phyloP scores from a whole-genome alignment of 1,140 invertebrate genomes.

The Adoxophyes honmai region DNA sequence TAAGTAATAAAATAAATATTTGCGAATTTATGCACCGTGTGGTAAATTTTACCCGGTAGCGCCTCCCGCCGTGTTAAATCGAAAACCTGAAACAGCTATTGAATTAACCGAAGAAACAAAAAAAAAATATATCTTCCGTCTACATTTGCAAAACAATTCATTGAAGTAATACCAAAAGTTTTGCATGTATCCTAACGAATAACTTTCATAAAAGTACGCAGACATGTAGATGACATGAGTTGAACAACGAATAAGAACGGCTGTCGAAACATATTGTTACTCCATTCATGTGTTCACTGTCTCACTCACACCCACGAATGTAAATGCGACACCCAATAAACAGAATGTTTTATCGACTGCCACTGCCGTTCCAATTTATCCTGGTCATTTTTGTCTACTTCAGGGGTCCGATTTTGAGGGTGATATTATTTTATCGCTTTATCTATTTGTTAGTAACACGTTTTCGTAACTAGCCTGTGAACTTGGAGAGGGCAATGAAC shows the following conservation, averaged over 20 bases:
- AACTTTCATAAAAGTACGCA: not conserved
- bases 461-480: not conserved
- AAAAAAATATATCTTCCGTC: no score
- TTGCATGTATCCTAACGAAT: no score
- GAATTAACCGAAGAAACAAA: no score
- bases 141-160: no score
- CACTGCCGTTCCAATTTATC: constrained; percentile 73
- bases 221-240: not conserved
- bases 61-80: no score
- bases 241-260: not conserved
- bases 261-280: constrained; percentile 41
- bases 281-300: constrained; percentile 57
- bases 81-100: no score
- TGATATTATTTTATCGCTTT: constrained; percentile 57
- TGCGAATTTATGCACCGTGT: no score
- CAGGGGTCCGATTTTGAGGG: constrained; percentile 70
- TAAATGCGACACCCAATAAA: constrained; percentile 77
- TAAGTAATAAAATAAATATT: no score
- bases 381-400: constrained; percentile 73
- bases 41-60: no score
- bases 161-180: no score
- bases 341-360: constrained; percentile 71
- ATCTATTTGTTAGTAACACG: constrained; percentile 21
- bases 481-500: not conserved
- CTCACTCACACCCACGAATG: constrained; percentile 63